Evolutionary conservation across 35 echinoderm and acorn worm species (phyloP), one percentile per base, ranked within the genome.

Genomic region (Lytechinus variegatus): DNA sequence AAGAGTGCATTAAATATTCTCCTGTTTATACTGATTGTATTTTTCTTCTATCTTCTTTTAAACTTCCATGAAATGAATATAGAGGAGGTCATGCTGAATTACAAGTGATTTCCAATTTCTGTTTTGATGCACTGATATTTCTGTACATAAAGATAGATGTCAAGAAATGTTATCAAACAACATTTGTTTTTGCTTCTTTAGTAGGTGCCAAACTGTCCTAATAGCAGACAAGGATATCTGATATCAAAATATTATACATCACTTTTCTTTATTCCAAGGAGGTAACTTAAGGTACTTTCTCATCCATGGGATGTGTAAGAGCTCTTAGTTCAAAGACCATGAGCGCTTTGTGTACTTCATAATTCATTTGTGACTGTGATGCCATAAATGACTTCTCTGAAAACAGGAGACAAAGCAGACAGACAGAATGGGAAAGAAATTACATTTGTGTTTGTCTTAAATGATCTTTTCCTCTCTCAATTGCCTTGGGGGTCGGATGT

Each of bases 361-460:
- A 79, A 7, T 16, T 21, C 8, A 79, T 79, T 7, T 79, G 6
- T 79, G 66, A 79, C 19, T 4, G 24, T 79, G 66, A 79, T 24
- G 4, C 19, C 66, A 79, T 79, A 79, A 4, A n/a, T 24, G 19
- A 19, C 24, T 79, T 79, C 66, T 79, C 4, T 19, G 66, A 79
- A 79, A 79, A 79, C 12, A 79, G 66, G 66, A 79, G 66, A 79
- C 66, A 79, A 79, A 79, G 66, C 66, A 79, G 66, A 79, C 66
- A 4, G 19, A 79, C 4, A 79, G 66, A 79, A 79, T 79, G 66
- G n/a, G 3, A 79, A 79, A 79, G 66, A 79, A 79, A 79, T 79
- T 27, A 79, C n/a, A 24, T 16, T 24, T 24, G 6, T 79, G 6
- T 79, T 79, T 79, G 16, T 79, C 66, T 79, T 79, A 79, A 79